Evolutionary conservation across 2,888 invertebrate species (phyloP).

Genomic region (Drosophila peninsularis): DNA sequence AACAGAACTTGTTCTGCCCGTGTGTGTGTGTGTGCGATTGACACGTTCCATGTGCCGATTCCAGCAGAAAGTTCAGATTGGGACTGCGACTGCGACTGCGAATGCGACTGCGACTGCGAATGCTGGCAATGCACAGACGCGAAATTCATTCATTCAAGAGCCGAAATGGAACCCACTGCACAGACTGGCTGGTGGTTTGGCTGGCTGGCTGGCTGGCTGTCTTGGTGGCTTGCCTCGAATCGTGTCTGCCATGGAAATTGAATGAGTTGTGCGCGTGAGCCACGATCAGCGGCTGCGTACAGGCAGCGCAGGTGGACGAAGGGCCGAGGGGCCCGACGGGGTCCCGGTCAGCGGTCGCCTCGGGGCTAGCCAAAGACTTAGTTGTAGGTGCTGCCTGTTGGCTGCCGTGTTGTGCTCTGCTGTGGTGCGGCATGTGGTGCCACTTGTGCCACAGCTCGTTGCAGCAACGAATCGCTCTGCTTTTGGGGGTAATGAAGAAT

Average conservation of each 20-base stretch:
- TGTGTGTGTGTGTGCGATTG: slow-evolving; percentile 66
- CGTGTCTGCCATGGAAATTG: slow-evolving; percentile 78
- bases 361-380: slow-evolving; percentile 32
- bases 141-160: slow-evolving; percentile 74
- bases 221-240: slow-evolving; percentile 49
- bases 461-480: slow-evolving; percentile 36
- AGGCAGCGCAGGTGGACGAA: slow-evolving; percentile 20
- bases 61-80: slow-evolving; percentile 47
- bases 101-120: slow-evolving; percentile 46
- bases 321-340: background rate
- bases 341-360: slow-evolving; percentile 49
- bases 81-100: slow-evolving; percentile 29
- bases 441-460: slow-evolving; percentile 12
- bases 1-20: slow-evolving; percentile 22
- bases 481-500: slow-evolving; percentile 83
- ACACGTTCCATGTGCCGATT: slow-evolving; percentile 73
- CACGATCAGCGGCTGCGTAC: slow-evolving; percentile 66
- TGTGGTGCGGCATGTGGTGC: slow-evolving; percentile 23
- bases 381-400: slow-evolving; percentile 37
- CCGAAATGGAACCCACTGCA: slow-evolving; percentile 25
- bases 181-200: slow-evolving; percentile 10
- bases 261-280: slow-evolving; percentile 80
- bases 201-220: slow-evolving; percentile 4
- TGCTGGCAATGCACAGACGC: slow-evolving; percentile 59
- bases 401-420: slow-evolving; percentile 7